phyloP scores from a whole-genome alignment of 2,797 vertebrate species.

The Gorsachius magnificus region DNA sequence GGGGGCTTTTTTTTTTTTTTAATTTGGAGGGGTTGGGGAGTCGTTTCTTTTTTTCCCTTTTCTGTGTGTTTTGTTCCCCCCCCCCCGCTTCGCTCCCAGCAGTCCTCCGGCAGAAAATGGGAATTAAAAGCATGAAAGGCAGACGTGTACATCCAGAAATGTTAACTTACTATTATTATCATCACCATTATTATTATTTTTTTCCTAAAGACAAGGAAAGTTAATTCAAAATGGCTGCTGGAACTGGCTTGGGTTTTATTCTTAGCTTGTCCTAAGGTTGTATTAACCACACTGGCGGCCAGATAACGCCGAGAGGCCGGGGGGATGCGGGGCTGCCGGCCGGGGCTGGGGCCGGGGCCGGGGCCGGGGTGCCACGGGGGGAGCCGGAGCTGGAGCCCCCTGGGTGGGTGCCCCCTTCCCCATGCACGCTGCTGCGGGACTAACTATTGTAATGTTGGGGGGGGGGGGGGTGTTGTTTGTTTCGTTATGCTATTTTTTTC shows the following conservation, averaged over 20 bases:
- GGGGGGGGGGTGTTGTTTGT: neutral
- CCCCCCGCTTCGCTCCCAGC: neutral
- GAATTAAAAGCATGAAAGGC: neutral
- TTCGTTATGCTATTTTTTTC: neutral
- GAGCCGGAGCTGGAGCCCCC: neutral
- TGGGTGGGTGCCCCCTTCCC: neutral
- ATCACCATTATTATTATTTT: too few species aligned
- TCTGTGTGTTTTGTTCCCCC: neutral
- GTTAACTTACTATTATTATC: neutral
- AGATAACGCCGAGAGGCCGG: neutral
- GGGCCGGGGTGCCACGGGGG: neutral
- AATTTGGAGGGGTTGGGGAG: neutral
- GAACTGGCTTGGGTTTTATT: slow-evolving; percentile 69
- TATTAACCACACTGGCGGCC: slow-evolving; percentile 29
- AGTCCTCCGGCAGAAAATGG: neutral
- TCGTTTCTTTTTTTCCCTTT: neutral
- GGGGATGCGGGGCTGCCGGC: neutral
- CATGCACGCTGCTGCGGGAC: neutral
- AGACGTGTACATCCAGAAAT: neutral
- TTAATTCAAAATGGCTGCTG: slow-evolving; percentile 80
- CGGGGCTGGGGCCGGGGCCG: neutral
- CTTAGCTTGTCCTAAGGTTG: slow-evolving; percentile 58
- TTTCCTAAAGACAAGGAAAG: slow-evolving; percentile 55
- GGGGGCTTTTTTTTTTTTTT: neutral
- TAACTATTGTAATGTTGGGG: slow-evolving; percentile 56